Evolutionary conservation across 2,797 vertebrate species (phyloP), one percentile per base, ranked within the genome.

Genomic region (Gobionotothen gibberifrons): DNA sequence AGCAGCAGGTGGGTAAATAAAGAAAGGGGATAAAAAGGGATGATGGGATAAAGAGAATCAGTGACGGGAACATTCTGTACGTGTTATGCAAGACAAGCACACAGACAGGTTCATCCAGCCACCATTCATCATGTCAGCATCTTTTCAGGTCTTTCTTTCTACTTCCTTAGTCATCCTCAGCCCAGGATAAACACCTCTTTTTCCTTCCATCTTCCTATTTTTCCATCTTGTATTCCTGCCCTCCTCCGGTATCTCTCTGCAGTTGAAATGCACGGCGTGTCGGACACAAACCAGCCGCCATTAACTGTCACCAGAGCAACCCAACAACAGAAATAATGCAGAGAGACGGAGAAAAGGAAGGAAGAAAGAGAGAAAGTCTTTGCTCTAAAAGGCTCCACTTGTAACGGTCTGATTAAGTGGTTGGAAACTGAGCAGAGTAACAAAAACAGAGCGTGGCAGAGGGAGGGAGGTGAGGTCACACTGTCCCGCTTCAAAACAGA

Each of bases 51-150:
- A 78, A 77, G 59, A 79, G 62, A 40, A 60, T 44, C 61, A n/a
- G 69, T 61, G 52, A 74, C 68, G 40, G 85, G 92, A 93, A 94
- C 93, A 93, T 85, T 78, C 77, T 91, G 93, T 94, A 87, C 94
- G 90, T 89, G 87, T 79, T 75, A 22, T 77, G 66, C 36, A 49
- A 91, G 93, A 93, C 93, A 94, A 87, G 54, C 85, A 90, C 88
- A 90, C 90, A 85, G 78, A 84, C 85, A 76, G 72, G 69, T 83
- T 69, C 78, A 82, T 78, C 81, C 81, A 73, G 87, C 81, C 86
- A 91, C 81, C 79, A 82, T 89, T 91, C 77, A 84, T 83, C 81
- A 58, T 75, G 71, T 86, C 85, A 62, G 55, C 67, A 19, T 85
- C 78, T 85, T 65, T 78, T 84, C 9, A 52, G 54, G 22, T 51